Base-by-base conservation (phyloP, 2,888 invertebrate genomes). In the Andrena camellia region DNA sequence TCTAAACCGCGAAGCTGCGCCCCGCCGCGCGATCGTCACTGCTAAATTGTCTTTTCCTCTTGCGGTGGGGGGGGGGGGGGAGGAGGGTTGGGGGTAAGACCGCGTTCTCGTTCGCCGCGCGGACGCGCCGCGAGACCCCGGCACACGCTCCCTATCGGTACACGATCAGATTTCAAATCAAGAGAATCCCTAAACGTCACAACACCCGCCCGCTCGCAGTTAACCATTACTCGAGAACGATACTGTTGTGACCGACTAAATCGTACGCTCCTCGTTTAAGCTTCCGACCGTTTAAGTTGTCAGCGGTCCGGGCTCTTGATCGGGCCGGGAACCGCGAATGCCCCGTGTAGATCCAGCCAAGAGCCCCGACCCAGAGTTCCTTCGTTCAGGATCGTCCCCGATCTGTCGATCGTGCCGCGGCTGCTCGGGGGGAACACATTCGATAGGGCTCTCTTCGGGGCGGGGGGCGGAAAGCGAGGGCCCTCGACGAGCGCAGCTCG, bases 1-100 rank as follows among this genome's bases (percentile, higher is more conserved):
- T 76, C 83, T 89, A 84, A 89, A 87, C 84, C 87, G 88, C 88
- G 88, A 88, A 87, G 90, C 83, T 83, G 23, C 23, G 80, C 81
- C 76, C 72, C 80, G 86, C 87, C 85, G 81, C 85, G 76, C 79
- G 81, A 77, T 84, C 76, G 66, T 79, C 67, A 69, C 62, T 74
- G 67, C 69, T 64, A 26, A n/a, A 78, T 59, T 64, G 31, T 52
- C 48, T 63, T 48, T 63, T 50, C 0, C 10, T 17, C 23, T 23
- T 0, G 4, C 50, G 20, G 42, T 48, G 26, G 50, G 8, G 13
- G n/a, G 10, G n/a, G 50, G 5, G 50, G 50, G 57, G 57, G 42
- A 3, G 42, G 42, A 10, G 42, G 23, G 4, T 26, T 26, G 20
- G 26, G 3, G 13, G 42, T 42, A 42, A 17, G 42, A 4, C 42